Evolutionary conservation across 92 coral and sea anemone genomes (phyloP), one percentile per base, ranked within the genome.

Genomic region (Porites cylindrica): DNA sequence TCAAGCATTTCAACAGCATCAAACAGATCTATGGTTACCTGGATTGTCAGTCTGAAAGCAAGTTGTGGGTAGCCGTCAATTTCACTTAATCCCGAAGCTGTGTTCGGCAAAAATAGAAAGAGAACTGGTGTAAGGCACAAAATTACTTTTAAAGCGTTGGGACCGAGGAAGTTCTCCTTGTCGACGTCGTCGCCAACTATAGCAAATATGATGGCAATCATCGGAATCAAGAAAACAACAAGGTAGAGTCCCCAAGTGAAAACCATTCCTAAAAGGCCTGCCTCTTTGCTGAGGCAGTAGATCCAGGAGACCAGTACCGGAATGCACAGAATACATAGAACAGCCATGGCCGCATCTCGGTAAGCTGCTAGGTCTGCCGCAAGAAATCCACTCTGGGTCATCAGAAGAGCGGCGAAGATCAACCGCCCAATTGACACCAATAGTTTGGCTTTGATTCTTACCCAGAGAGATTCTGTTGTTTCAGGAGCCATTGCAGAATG

Each of bases 1-100:
- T 80, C 88, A 2, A 93, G 52, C 88, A 91, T 80, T 68, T 88
- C 92, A 20, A 90, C 86, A 19, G 75, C 90, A 29, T 93, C 96
- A 76, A 93, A 93, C 24, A 93, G 85, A 63, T 93, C 96, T 29
- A 93, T 54, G 43, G 88, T 83, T 26, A 88, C 78, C 20, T 54
- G 17, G n/a, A 80, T 47, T 1, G 82, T 76, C 8, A 88, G 86
- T 75, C 65, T 91, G 67, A 83, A 72, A 56, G 89, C 68, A 16
- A 92, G 9, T 6, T 89, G 91, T 20, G 59, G 77, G 86, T 63
- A 20, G 1, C 65, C 21, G 0, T 51, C 47, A 4, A 17, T 11
- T 16, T 73, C 62, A 1, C 61, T 62, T 8, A 23, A 29, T 38
- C 63, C 84, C 1, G 54, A 47, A 7, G 85, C 77, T 16, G 85